Base-by-base conservation (phyloP, 1,140 invertebrate genomes). In the Nylanderia fulva region DNA sequence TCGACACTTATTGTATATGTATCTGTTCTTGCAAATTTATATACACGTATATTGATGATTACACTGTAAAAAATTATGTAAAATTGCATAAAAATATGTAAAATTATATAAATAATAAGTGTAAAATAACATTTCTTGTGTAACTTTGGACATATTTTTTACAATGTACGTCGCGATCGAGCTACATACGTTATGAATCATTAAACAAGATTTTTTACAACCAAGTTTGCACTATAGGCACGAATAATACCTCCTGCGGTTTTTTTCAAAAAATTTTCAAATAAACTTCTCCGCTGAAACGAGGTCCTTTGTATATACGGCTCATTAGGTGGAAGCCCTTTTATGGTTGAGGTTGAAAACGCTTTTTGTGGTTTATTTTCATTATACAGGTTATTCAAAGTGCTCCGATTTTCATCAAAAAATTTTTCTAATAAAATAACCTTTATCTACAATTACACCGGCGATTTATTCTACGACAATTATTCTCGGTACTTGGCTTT, bases 331-430 rank as follows among this genome's bases (percentile, higher is more conserved):
- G 77, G 39, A 33, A 56, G 4, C 36, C 54, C 13, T 82, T n/a
- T 58, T 45, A 72, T 45, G 27, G 15, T 24, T 42, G 21, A 82
- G n/a, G 36, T 72, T 27, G 52, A 42, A 66, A 60, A 27, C 39
- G 52, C 7, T 60, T n/a, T 58, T 29, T 5, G 13, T 0, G 15
- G 15, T 18, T 13, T 58, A 45, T 52, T 72, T 36, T 54, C 77
- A n/a, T 71, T 80, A 71, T 71, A n/a, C 36, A 33, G 71, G 36
- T 80, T 82, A 82, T 72, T 82, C 77, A 82, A 39, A 39, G 52
- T 29, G 52, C 52, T 21, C 24, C 8, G 52, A 58, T 64, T 68
- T 54, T 71, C 13, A 66, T 33, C 58, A 82, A 72, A 71, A 60
- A 82, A 33, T 21, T 72, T 68, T 52, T 60, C 24, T 36, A 82